These are phyloP conservation scores for Brachionus sp. DNA, from an alignment of 1,140 invertebrate genomes.

Conservation along the genomic window DNA sequence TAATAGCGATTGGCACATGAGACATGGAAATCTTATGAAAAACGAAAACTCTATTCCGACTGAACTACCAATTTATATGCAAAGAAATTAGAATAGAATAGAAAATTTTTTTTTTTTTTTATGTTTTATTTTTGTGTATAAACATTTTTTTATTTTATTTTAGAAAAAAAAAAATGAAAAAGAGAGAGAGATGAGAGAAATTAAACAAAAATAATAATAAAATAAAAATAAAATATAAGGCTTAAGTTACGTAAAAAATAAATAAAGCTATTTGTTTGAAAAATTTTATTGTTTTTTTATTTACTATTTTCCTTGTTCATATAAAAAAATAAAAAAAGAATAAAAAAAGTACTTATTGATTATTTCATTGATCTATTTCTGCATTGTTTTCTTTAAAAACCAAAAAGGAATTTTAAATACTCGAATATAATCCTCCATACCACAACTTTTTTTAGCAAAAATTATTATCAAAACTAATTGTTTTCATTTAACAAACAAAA, in stretches of 20 bases:
- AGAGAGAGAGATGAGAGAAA: background rate
- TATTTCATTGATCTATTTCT: background rate
- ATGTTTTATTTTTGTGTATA: background rate
- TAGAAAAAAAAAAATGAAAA: background rate
- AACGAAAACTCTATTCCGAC: slow-evolving; percentile 1
- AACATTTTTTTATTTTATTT: no score
- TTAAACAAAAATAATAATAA: no score
- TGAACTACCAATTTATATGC: slow-evolving; percentile 34
- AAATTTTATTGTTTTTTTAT: background rate
- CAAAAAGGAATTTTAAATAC: slow-evolving; percentile 1
- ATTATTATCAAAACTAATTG: background rate
- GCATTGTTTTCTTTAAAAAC: background rate
- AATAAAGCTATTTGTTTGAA: slow-evolving; percentile 13
- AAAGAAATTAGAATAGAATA: slow-evolving; percentile 10
- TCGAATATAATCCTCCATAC: background rate
- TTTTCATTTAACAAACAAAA: background rate
- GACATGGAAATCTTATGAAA: background rate
- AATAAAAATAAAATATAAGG: background rate
- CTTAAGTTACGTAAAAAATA: background rate
- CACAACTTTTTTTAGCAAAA: background rate
- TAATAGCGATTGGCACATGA: slow-evolving; percentile 15
- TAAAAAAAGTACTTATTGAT: background rate
- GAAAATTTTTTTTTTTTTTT: background rate
- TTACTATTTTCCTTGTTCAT: background rate
- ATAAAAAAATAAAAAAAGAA: background rate